Evolutionary conservation across 2,797 vertebrate genomes (phyloP), one percentile per base, ranked within the genome.

Genomic region (Prionace glauca): DNA sequence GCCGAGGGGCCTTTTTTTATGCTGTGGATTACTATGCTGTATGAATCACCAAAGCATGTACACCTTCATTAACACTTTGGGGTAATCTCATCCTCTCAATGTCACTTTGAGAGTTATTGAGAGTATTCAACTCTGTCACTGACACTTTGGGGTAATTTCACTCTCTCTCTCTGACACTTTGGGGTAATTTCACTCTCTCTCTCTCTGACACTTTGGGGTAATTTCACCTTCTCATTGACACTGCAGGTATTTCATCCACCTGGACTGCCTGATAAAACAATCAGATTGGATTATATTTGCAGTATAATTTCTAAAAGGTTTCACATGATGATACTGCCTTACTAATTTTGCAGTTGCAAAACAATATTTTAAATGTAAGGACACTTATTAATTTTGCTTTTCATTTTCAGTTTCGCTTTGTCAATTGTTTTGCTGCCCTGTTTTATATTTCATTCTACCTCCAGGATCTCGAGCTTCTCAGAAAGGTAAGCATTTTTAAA

Each of bases 361-460:
- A 92, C 22, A 69, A 69, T 67, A 92, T 92, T 41, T 92, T 67
- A 92, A 92, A 12, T 92, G n/a, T 65, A 26, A 24, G 36, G 20
- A 92, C 65, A 69, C 41, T 26, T 32, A n/a, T 60, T 95, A 74
- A 60, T 95, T 74, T 95, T n/a, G 10, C 11, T n/a, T 95, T 84
- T 91, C 88, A 91, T 50, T 93, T 95, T 22, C 96, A 98, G 98
- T 98, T 98, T 96, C 98, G 97, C 72, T 98, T 98, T 97, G 98
- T 98, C 96, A 98, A 98, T 97, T 97, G 97, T 97, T 98, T 98
- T 96, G 97, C 98, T 0, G 98, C 98, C 90, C 97, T 98, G 96
- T 98, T 98, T 97, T 98, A 98, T 96, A 98, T 98, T 1, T 98
- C 98, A 95, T 98, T 98, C 97, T 97, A 97, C 96, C 98, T 97